Evolutionary conservation across 2,113 vertebrate species (phyloP).

Genomic region (Poecile atricapillus): DNA sequence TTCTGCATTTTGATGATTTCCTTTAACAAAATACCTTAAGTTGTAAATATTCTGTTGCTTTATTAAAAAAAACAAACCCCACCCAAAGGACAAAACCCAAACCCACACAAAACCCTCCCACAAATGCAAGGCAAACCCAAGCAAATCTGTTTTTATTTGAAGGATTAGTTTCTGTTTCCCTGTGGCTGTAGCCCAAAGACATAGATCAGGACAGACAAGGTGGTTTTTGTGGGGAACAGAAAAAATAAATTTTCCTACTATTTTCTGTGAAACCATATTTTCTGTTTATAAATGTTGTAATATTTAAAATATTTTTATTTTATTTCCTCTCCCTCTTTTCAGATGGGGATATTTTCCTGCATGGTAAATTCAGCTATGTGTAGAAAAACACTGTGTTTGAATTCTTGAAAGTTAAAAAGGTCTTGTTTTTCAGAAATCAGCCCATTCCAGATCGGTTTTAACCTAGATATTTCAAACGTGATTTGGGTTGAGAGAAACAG

Average conservation of each 20-base stretch:
- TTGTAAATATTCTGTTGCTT: neutral
- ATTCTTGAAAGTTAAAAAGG: neutral
- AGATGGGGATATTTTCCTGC: neutral
- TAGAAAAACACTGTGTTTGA: neutral
- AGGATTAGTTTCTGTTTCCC: neutral
- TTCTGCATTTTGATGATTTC: neutral
- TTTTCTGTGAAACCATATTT: neutral
- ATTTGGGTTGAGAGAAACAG: constrained; percentile 50
- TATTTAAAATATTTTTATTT: neutral
- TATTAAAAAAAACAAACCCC: neutral
- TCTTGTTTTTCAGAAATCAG: constrained; percentile 23
- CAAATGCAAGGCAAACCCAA: neutral
- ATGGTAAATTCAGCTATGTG: neutral
- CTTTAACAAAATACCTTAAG: neutral
- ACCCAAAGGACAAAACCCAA: neutral
- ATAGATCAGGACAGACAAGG: neutral
- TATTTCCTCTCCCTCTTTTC: neutral
- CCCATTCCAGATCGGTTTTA: constrained; percentile 31
- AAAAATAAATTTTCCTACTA: neutral
- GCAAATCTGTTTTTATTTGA: neutral
- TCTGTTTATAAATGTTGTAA: neutral
- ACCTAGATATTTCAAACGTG: constrained; percentile 62
- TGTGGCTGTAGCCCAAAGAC: neutral
- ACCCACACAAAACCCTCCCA: neutral
- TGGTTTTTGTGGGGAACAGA: neutral